Evolutionary conservation across 2,888 invertebrate genomes (phyloP), one percentile per base, ranked within the genome.

Genomic region (Parthenolecanium corni): DNA sequence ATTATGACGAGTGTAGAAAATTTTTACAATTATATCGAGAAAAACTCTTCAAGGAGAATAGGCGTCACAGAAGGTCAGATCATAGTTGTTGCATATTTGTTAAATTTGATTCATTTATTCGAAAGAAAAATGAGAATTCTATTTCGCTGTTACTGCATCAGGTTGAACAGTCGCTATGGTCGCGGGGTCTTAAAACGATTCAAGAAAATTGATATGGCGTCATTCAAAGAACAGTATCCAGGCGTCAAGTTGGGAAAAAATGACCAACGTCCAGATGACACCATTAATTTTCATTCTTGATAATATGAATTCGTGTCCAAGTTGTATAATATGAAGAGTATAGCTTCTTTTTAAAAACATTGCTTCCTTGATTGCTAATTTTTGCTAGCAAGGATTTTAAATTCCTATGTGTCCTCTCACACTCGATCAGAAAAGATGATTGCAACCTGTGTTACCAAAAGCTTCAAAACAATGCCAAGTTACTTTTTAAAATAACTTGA

Each of bases 171-270:
- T 12, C 70, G 68, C 40, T 69, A 71, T 36, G 75, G 74, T 2
- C 66, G 68, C 53, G 54, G 66, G n/a, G 65, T 88, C 62, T 70
- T 91, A 23, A 83, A 83, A 67, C 78, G 83, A 46, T 90, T 86
- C 74, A 90, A 90, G 1, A 78, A 90, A 71, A 74, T 87, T 73
- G 85, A 88, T 71, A 72, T 82, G 72, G 81, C 84, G 64, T 76
- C 82, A 61, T 70, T 92, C 21, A 81, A 83, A 71, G 76, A 80
- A 65, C 79, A 85, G 70, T 92, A 83, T 74, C 90, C 92, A 3
- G 74, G 81, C 71, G 84, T 89, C 4, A 79, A 91, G 72, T 75
- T 91, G 54, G n/a, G n/a, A n/a, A 82, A 86, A 65, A 82, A 4
- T 4, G 31, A 31, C 9, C 5, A 31, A 31, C 80, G 72, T 78